Base-by-base conservation (phyloP, 2,888 invertebrate genomes). In the Drosophila paucipuncta region DNA sequence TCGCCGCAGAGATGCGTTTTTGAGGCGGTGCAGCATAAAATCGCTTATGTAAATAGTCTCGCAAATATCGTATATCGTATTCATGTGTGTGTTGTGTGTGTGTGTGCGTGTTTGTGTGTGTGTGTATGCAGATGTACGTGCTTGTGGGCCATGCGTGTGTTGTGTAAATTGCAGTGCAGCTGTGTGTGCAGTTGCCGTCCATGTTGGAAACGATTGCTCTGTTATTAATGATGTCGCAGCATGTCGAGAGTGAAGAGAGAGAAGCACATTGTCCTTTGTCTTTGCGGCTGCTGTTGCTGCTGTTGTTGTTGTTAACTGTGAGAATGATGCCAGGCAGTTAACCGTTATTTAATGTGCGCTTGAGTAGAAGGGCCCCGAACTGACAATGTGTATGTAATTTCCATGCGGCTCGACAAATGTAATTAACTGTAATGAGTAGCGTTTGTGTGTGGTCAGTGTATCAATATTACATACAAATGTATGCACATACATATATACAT, bases 381-480 rank as follows among this genome's bases (percentile, higher is more conserved):
- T 76, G 74, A 54, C 65, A 74, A 77, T 68, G 70, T 82, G 84
- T 82, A 68, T 82, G 82, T 85, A 86, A 84, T 82, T 84, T 86
- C 78, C 86, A 79, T 75, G 73, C 71, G 73, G 60, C 72, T 79
- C 79, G 78, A 71, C 77, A 87, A 85, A 85, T 89, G 85, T 89
- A 89, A 85, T 85, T 85, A 85, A 89, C 87, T 86, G 86, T 83
- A 86, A 89, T 83, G 77, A 59, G 67, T 55, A 66, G 78, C 69
- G 55, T 54, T 59, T 66, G 55, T 50, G 73, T 78, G 72, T 65
- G 65, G 73, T 18, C 68, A 69, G 31, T 60, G 73, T 73, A 76
- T 76, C 76, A 80, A 76, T 75, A 79, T 62, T 37, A 50, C 11
- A 47, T 47, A 47, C 47, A 47, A 47, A 47, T 25, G 16, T 47